phyloP scores from a whole-genome alignment of 2,113 vertebrate genomes.

The Sakesphorus luctuosus region DNA sequence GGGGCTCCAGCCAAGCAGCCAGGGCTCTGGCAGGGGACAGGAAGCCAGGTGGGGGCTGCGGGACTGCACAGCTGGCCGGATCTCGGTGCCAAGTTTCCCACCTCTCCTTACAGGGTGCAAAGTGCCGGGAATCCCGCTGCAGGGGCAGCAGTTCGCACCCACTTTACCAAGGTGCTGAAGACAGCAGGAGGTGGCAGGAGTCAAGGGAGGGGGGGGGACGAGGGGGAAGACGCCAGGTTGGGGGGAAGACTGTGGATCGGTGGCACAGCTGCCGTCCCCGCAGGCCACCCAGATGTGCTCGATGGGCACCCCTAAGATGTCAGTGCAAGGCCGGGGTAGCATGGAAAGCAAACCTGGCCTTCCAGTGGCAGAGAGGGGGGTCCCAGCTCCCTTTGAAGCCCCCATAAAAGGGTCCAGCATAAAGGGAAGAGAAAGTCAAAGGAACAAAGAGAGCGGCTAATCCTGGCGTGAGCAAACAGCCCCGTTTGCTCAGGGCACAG shows the following conservation, averaged over 20 bases:
- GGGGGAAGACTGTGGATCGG: neutral
- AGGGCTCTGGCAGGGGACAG: neutral
- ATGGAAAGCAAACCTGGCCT: constrained; percentile 1
- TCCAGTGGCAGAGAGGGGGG: neutral
- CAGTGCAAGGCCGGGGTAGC: neutral
- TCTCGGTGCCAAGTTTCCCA: constrained; percentile 52
- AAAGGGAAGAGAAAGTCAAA: constrained; percentile 66
- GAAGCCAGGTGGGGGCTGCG: neutral
- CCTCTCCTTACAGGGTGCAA: constrained; percentile 60
- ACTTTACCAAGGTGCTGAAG: constrained; percentile 22
- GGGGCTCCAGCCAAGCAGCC: neutral
- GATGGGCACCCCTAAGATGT: neutral
- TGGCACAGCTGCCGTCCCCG: neutral
- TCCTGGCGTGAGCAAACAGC: constrained; percentile 61
- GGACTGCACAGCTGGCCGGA: constrained; percentile 38
- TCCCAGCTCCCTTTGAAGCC: constrained; percentile 58
- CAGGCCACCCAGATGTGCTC: constrained; percentile 4
- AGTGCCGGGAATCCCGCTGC: constrained; percentile 28
- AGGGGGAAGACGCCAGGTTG: neutral
- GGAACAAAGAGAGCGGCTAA: constrained; percentile 62
- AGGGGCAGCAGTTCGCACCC: constrained; percentile 37
- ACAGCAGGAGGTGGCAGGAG: constrained; percentile 1
- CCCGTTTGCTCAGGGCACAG: constrained; percentile 49
- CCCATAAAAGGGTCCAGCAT: constrained; percentile 40
- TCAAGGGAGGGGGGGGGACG: neutral